Percentiles rank a stretch among this genome's conserved stretches.
phyloP scores from a whole-genome alignment of 2,113 vertebrate species.

The Casuarius casuarius region DNA sequence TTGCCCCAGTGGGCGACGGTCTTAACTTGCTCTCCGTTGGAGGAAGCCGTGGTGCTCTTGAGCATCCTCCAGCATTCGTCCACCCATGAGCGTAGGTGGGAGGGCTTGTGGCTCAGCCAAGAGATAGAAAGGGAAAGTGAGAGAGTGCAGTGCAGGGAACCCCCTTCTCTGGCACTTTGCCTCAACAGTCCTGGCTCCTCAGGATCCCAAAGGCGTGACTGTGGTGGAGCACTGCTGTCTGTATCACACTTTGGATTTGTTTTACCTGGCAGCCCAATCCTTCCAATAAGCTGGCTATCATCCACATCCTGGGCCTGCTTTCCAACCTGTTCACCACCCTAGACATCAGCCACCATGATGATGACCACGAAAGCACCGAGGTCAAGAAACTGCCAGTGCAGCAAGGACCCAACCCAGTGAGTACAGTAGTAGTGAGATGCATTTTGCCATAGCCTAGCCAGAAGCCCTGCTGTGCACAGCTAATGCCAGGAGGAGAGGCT shows the following conservation, averaged over 20 bases:
- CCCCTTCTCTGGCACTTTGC: not conserved
- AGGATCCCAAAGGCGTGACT: not conserved
- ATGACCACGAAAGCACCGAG: slow-evolving; percentile 89
- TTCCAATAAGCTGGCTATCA: slow-evolving; percentile 97
- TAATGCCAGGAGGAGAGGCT: not conserved
- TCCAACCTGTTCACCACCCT: slow-evolving; percentile 98
- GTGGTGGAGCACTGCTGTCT: not conserved
- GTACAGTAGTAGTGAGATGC: not conserved
- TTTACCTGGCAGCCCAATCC: slow-evolving; percentile 90
- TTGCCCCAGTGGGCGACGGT: not conserved
- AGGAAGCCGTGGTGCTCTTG: not conserved
- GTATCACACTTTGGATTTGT: not conserved
- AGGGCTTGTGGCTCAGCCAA: not conserved
- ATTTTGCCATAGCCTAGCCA: not conserved
- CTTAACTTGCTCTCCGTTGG: not conserved
- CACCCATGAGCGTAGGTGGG: not conserved
- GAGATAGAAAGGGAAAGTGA: not conserved
- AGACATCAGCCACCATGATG: slow-evolving; percentile 96
- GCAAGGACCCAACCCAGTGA: slow-evolving; percentile 96
- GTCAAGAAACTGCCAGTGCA: slow-evolving; percentile 89
- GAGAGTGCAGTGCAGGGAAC: not conserved
- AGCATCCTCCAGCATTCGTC: not conserved
- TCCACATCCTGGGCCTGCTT: slow-evolving; percentile 96
- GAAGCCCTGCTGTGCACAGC: not conserved
- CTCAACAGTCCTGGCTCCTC: not conserved